These are phyloP conservation scores for Oscheius myriophilus DNA, from an alignment of 2,888 invertebrate species.

Conservation along the genomic window DNA sequence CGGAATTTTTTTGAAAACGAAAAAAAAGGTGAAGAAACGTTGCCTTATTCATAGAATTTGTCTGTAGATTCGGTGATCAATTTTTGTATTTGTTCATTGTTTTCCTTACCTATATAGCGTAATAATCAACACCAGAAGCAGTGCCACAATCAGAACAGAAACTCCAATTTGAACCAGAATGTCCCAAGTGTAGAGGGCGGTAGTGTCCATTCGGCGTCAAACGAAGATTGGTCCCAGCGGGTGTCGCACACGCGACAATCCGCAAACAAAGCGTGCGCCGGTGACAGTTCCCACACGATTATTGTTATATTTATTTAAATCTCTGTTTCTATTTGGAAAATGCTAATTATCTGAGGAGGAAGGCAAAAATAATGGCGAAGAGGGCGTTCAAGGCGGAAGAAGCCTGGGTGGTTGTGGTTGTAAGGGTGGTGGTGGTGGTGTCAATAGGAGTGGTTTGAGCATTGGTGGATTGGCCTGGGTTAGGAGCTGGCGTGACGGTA, in stretches of 20 bases:
- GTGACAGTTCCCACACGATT: no score
- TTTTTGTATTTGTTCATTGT: no score
- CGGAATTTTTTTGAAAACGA: no score
- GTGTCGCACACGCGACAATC: no score
- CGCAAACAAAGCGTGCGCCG: no score
- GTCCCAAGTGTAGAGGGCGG: constrained; percentile 41
- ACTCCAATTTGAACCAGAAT: constrained; percentile 43
- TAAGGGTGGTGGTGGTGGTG: not conserved
- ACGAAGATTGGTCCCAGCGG: no score
- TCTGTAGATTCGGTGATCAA: no score
- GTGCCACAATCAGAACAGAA: constrained; percentile 39
- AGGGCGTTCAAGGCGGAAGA: not conserved
- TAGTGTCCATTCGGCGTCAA: constrained; percentile 33
- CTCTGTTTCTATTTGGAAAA: not conserved
- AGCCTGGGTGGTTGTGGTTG: not conserved
- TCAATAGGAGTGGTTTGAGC: not conserved
- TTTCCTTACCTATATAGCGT: constrained; percentile 40
- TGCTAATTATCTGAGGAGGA: constrained; percentile 8
- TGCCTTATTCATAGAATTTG: no score
- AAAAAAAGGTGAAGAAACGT: no score
- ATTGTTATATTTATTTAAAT: no score
- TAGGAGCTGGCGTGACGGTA: no score
- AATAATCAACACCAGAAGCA: constrained; percentile 36
- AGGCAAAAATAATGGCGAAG: constrained; percentile 13
- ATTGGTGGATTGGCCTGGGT: not conserved